phyloP scores from a whole-genome alignment of 2,888 invertebrate genomes.

The Brachypalpus laphriformis region DNA sequence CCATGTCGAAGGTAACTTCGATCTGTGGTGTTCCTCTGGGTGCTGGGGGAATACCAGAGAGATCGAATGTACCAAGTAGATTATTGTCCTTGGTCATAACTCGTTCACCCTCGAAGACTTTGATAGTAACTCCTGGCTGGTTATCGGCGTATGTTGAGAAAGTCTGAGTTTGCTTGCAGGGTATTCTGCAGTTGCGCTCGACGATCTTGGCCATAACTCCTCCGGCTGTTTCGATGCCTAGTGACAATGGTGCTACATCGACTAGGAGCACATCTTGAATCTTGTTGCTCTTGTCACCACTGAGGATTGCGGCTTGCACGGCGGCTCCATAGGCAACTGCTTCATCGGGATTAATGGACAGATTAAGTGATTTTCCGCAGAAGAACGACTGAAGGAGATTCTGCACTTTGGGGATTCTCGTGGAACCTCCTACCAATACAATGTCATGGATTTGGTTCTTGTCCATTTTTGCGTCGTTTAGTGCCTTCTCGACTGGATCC shows the following conservation, averaged over 20 bases:
- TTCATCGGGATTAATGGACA: slow-evolving; percentile 90
- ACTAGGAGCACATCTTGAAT: slow-evolving; percentile 88
- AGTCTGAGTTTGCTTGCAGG: slow-evolving; percentile 87
- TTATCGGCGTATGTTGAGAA: slow-evolving; percentile 91
- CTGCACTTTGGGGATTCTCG: slow-evolving; percentile 90
- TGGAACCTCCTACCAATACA: slow-evolving; percentile 90
- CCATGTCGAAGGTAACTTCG: slow-evolving; percentile 90
- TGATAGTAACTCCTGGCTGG: slow-evolving; percentile 88
- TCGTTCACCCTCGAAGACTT: slow-evolving; percentile 89
- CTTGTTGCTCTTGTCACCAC: slow-evolving; percentile 86
- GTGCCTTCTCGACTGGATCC: slow-evolving; percentile 89
- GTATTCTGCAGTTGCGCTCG: slow-evolving; percentile 87
- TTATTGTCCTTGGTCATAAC: slow-evolving; percentile 97
- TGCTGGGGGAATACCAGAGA: slow-evolving; percentile 95
- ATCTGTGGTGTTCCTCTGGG: slow-evolving; percentile 93
- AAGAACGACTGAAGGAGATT: slow-evolving; percentile 88
- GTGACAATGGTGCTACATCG: slow-evolving; percentile 86
- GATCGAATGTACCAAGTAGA: slow-evolving; percentile 95
- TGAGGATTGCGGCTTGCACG: slow-evolving; percentile 87
- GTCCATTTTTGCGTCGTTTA: slow-evolving; percentile 89
- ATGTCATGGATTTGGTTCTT: slow-evolving; percentile 89
- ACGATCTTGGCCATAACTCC: slow-evolving; percentile 90
- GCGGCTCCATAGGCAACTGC: slow-evolving; percentile 90
- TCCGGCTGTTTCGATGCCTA: slow-evolving; percentile 89
- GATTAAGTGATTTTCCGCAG: slow-evolving; percentile 87